Evolutionary conservation across 2,113 vertebrate species (phyloP), one percentile per base, ranked within the genome.

Genomic region (Chloropsis cyanopogon): DNA sequence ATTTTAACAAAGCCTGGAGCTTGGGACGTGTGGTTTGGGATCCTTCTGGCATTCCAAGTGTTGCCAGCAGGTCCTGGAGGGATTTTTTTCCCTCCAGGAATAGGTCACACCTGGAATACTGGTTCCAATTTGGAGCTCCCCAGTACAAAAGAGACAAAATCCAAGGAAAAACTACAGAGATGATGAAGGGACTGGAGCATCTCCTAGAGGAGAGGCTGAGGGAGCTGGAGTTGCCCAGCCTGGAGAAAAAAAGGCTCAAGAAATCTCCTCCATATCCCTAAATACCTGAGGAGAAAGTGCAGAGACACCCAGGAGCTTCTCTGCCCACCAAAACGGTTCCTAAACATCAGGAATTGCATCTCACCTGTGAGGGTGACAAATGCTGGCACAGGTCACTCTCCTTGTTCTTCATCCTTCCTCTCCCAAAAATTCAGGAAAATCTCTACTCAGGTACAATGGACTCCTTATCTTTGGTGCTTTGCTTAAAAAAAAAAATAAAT

Each of bases 21-120:
- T 85, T 15, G 18, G 60, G 35, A 25, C 6, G 1, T 0, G 0
- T 1, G 3, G 8, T 61, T 54, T 33, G 18, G 39, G 49, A 56
- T 80, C 6, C 49, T 80, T 21, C 19, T 71, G 57, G 35, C 13
- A 35, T 64, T 80, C 66, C 75, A 70, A 24, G 44, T 8, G 35
- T 4, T 60, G 41, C 17, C 52, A 68, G 25, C 10, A 11, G 47
- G 12, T 41, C 22, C 29, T 53, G 71, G 81, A 70, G 9, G 25
- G 64, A 77, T 87, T 24, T 20, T 20, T 35, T 57, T 29, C 18
- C 41, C 63, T 52, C 53, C 37, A 37, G 37, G 37, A 37, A 46
- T 16, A 23, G 26, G 39, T 33, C n/a, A 31, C 52, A 52, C 14
- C 17, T 86, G 61, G 26, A 91, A 56, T 16, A 12, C 33, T 49